Evolutionary conservation across 2,888 invertebrate genomes (phyloP), one percentile per base, ranked within the genome.

Genomic region (Caenorhabditis plicata): DNA sequence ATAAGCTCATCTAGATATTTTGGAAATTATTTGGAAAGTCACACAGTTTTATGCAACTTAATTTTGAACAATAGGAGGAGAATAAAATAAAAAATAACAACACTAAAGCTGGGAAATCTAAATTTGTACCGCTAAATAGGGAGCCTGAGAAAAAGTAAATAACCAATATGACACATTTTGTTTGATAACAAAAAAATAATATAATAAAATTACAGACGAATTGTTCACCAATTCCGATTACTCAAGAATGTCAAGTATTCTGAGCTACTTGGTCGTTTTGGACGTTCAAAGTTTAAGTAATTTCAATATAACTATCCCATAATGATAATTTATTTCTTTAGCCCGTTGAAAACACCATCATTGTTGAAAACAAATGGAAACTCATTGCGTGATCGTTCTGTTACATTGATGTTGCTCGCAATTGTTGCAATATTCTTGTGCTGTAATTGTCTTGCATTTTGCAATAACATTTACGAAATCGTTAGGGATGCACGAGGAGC

Each of bases 391-490:
- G 78, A 78, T 45, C 66, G 74, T 8, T 66, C 66, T 11, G 75
- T 78, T 15, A 80, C 80, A 1, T 27, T 80, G 36, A 79, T 80
- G 80, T 64, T 80, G 19, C 56, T 80, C 31, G 78, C 77, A 9
- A 80, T 80, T 40, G 80, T 80, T n/a, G 74, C 73, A 22, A 71
- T 80, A 36, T 80, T 80, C 43, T 64, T 80, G 27, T 55, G 69
- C 45, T 80, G 80, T 57, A 80, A 80, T 49, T 73, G 77, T 42
- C 62, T 80, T 22, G 79, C 80, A 11, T 80, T 80, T 61, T 71
- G 77, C 49, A 80, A 80, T 56, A 74, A 74, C 53, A 74, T 78
- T 20, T 66, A 80, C 42, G 78, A 78, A 42, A 73, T 71, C 49
- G 60, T 77, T 25, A 57, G 56, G 11, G 48, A 44, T 31, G 67